Evolutionary conservation across 2,797 vertebrate genomes (phyloP), one percentile per base, ranked within the genome.

Genomic region (Rhinichthys osculus): DNA sequence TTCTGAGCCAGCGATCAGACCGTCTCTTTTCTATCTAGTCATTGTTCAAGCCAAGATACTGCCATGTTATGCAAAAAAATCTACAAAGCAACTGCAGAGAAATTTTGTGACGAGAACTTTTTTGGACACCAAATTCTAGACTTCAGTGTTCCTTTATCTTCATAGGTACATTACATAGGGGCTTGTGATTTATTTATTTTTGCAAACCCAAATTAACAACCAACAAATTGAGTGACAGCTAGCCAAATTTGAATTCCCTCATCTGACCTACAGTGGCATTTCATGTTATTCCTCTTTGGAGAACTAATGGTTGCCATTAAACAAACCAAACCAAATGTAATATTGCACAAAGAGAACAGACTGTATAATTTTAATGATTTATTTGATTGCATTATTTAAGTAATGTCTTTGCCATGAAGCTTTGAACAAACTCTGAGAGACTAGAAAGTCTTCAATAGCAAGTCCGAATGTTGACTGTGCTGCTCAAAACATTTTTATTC

Each of bases 131-230:
- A 42, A 19, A 54, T 14, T 70, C 47, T 54, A n/a, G 33, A 54
- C 23, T 57, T 69, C 14, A 71, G 50, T 70, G 33, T 81, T 57
- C n/a, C 35, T 42, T 38, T n/a, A 81, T 67, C 16, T 27, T 70
- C 23, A 81, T 2, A 70, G 78, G 23, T 40, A 54, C 64, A 9
- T 69, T 40, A 35, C 2, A 6, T 16, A 70, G 40, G 21, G 14
- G 33, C 50, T 35, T 42, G 66, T 30, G 35, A 82, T 82, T 71
- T 50, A 42, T 35, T 82, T 57, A 57, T 23, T 82, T 42, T 23
- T 82, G 14, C 47, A 82, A 71, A 19, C 7, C 8, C n/a, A 71
- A 14, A 42, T 81, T 42, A 59, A 42, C 40, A 59, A 42, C 40
- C 7, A 14, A 40, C 44, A 42, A 69, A 23, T 1, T 50, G 59